Percentiles rank a stretch among this genome's conserved stretches.
These are phyloP conservation scores for Tetropium fuscum DNA, from an alignment of 2,888 invertebrate species.

Conservation along the genomic window DNA sequence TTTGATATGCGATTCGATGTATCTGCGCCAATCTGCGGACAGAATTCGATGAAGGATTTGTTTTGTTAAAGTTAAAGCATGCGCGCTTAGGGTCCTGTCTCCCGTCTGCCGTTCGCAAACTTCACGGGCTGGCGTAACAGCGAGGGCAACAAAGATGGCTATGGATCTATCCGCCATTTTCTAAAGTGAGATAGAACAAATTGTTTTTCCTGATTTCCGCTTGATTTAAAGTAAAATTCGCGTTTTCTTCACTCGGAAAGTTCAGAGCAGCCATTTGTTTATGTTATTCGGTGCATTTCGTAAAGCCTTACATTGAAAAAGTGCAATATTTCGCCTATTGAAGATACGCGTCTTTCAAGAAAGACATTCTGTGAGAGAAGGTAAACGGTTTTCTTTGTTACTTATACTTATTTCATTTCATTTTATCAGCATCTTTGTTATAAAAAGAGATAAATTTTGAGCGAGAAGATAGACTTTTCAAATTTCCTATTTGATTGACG, in stretches of 20 bases:
- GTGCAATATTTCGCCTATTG: slow-evolving; percentile 34
- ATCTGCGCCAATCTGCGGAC: too few species aligned
- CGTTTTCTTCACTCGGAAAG: slow-evolving; percentile 31
- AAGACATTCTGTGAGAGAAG: slow-evolving; percentile 55
- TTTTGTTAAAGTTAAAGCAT: slow-evolving; percentile 33
- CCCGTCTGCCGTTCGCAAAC: too few species aligned
- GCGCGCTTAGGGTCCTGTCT: slow-evolving; percentile 21
- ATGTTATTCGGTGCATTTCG: slow-evolving; percentile 11
- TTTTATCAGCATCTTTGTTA: slow-evolving; percentile 67
- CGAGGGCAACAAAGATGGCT: slow-evolving; percentile 66
- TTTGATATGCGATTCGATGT: too few species aligned
- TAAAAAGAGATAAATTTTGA: slow-evolving; percentile 66
- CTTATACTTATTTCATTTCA: slow-evolving; percentile 66
- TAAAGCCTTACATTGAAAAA: slow-evolving; percentile 39
- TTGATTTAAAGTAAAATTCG: slow-evolving; percentile 44
- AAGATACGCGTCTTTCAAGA: slow-evolving; percentile 53
- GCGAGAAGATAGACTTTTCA: slow-evolving; percentile 58
- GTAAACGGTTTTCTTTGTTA: slow-evolving; percentile 66
- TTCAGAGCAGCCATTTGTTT: slow-evolving; percentile 9
- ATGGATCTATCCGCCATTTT: slow-evolving; percentile 66
- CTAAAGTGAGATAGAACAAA: slow-evolving; percentile 67
- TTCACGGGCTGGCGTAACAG: too few species aligned
- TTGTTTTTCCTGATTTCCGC: slow-evolving; percentile 61
- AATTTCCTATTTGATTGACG: slow-evolving; percentile 34
- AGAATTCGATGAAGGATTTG: slow-evolving; percentile 23